Conservation (phyloP, 2,797 vertebrate genomes). For the Leucoraja ocellata region DNA sequence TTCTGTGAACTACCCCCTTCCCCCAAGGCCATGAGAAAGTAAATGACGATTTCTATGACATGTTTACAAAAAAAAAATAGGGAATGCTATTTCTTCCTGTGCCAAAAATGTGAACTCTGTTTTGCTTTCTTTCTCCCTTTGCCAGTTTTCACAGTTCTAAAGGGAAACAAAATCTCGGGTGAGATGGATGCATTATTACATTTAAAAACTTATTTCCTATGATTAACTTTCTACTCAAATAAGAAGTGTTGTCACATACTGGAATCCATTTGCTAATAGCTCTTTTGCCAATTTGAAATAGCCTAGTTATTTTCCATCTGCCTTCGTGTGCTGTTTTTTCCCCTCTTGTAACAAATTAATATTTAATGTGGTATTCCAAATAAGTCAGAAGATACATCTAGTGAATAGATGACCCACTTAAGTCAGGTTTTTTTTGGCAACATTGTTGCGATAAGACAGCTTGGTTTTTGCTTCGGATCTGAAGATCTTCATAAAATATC, state of each 20-base stretch:
- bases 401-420: neutral
- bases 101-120: constrained; percentile 3
- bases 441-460: neutral
- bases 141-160: too few species aligned
- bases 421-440: neutral
- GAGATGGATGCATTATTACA: neutral
- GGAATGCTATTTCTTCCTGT: constrained; percentile 30
- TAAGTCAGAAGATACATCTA: neutral
- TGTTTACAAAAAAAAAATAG: neutral
- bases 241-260: neutral
- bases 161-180: too few species aligned
- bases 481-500: neutral
- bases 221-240: neutral
- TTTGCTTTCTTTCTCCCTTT: neutral
- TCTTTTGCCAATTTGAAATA: neutral
- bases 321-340: neutral
- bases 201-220: neutral
- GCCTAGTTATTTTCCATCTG: neutral
- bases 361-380: neutral
- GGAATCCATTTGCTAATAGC: neutral
- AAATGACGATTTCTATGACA: neutral
- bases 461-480: neutral
- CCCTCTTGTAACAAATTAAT: neutral
- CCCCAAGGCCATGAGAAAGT: constrained; percentile 26
- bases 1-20: neutral